Evolutionary conservation across 2,797 vertebrate species (phyloP).

Genomic region (Clarias laeviceps): DNA sequence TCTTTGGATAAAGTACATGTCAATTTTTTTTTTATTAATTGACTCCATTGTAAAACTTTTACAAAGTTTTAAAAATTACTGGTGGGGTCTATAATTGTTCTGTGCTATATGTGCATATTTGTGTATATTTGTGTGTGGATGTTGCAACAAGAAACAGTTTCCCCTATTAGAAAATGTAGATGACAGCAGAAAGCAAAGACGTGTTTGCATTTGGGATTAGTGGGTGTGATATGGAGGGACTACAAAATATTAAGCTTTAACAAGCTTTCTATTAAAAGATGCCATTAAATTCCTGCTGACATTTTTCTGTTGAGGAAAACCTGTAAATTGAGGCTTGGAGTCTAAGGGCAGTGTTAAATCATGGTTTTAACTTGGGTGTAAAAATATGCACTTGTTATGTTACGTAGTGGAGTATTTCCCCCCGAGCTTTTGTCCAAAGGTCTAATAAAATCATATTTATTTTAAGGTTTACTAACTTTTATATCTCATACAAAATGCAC

Average conservation of each 20-base stretch:
- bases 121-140: slow-evolving; percentile 20
- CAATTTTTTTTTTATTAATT: neutral
- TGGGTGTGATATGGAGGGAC: slow-evolving; percentile 61
- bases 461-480: slow-evolving; percentile 5
- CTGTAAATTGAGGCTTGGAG: slow-evolving; percentile 35
- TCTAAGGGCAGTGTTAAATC: slow-evolving; percentile 50
- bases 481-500: neutral
- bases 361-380: slow-evolving; percentile 26
- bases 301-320: slow-evolving; percentile 50
- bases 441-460: neutral
- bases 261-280: slow-evolving; percentile 61
- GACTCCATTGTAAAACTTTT: slow-evolving; percentile 1
- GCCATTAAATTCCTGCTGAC: slow-evolving; percentile 50
- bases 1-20: neutral
- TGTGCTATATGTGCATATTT: slow-evolving; percentile 10
- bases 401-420: slow-evolving; percentile 54
- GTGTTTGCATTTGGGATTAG: slow-evolving; percentile 42
- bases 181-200: slow-evolving; percentile 5
- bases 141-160: neutral
- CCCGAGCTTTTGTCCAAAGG: neutral
- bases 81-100: neutral
- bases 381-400: slow-evolving; percentile 42
- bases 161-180: neutral
- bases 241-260: slow-evolving; percentile 63
- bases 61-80: neutral